These are phyloP conservation scores for Neotoxoptera formosana DNA, from an alignment of 1,140 invertebrate genomes.

Conservation along the genomic window DNA sequence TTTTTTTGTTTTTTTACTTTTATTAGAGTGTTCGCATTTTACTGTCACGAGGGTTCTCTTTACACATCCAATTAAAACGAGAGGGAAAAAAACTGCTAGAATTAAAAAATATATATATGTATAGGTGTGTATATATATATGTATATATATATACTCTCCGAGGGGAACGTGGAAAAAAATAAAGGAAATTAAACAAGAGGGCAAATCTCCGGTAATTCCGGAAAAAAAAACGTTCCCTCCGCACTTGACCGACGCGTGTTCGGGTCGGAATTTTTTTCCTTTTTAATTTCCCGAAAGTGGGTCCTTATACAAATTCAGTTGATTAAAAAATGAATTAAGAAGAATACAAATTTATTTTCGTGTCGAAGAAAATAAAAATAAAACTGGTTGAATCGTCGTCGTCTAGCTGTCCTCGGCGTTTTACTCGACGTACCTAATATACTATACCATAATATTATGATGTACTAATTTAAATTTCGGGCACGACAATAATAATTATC, in stretches of 20 bases:
- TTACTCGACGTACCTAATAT: not conserved
- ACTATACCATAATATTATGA: no score
- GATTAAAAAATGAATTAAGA: conserved; percentile 53
- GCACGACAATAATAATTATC: not conserved
- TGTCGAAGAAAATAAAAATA: not conserved
- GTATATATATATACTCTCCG: conserved; percentile 23
- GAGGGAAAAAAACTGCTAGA: conserved; percentile 35
- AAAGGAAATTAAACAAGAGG: conserved; percentile 56
- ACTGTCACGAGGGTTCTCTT: conserved; percentile 54
- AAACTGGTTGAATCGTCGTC: not conserved
- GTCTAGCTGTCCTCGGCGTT: not conserved
- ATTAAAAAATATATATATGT: conserved; percentile 46
- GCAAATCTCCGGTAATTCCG: conserved; percentile 50
- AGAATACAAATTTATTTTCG: not conserved
- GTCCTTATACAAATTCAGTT: conserved; percentile 30
- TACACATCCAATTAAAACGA: conserved; percentile 57
- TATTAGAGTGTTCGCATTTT: conserved; percentile 35
- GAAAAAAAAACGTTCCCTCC: conserved; percentile 15
- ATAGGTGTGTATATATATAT: not conserved
- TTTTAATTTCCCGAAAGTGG: conserved; percentile 53
- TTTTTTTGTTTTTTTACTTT: not conserved
- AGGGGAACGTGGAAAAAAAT: conserved; percentile 43
- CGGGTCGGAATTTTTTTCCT: conserved; percentile 46
- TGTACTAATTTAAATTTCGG: not conserved
- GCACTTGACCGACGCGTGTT: conserved; percentile 52